Conservation (phyloP, 2,797 vertebrate genomes). For the Falco naumanni region DNA sequence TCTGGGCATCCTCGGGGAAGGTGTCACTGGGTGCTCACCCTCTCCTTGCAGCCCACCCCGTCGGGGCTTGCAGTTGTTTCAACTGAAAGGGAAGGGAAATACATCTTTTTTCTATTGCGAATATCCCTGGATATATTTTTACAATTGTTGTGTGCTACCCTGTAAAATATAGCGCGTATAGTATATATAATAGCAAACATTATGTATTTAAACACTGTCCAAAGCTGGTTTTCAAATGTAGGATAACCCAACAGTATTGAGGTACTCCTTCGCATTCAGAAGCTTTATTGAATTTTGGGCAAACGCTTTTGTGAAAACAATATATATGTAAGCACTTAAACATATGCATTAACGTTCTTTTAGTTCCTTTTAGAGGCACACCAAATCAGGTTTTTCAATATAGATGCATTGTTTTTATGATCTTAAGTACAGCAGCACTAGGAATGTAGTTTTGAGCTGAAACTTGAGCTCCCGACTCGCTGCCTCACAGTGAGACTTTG, state of each 20-base stretch:
- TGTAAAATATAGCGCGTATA: neutral
- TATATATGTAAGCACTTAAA: neutral
- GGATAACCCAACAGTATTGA: neutral
- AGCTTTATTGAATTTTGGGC: neutral
- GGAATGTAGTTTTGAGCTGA: neutral
- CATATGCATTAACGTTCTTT: neutral
- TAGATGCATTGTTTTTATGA: neutral
- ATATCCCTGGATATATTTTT: neutral
- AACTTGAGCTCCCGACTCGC: neutral
- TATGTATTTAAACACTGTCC: neutral
- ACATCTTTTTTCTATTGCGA: neutral
- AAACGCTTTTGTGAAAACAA: neutral
- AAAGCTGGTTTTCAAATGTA: neutral
- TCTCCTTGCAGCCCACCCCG: neutral
- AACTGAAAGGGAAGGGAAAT: neutral
- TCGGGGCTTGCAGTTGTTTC: neutral
- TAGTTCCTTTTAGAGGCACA: neutral
- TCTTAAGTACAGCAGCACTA: neutral
- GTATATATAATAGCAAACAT: neutral
- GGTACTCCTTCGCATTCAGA: neutral
- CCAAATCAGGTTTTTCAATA: neutral
- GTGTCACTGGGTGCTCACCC: neutral
- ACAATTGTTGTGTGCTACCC: neutral
- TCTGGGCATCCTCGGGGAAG: neutral
- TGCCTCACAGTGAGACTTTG: slow-evolving; percentile 1